Evolutionary conservation across 2,113 vertebrate genomes (phyloP).

Genomic region (Lutjanus erythropterus): DNA sequence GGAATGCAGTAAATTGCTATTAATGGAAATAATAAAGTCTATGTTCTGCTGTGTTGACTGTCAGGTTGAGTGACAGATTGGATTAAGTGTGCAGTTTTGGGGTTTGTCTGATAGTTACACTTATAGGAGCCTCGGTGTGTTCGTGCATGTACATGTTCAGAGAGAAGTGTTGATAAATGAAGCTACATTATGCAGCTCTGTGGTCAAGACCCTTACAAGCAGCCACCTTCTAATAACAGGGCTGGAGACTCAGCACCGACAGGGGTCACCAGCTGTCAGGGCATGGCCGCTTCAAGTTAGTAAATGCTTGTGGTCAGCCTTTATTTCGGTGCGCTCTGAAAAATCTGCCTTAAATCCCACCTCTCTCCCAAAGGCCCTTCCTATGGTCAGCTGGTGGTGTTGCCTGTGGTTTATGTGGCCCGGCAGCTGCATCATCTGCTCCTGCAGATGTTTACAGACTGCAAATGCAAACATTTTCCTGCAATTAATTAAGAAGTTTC

Average conservation of each 20-base stretch:
- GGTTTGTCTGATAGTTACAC: neutral
- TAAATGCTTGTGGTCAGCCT: conserved; percentile 50
- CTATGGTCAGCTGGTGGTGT: conserved; percentile 53
- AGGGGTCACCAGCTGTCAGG: conserved; percentile 43
- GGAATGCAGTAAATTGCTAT: conserved; percentile 53
- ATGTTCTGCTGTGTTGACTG: conserved; percentile 32
- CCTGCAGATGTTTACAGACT: conserved; percentile 52
- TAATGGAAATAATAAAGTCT: conserved; percentile 49
- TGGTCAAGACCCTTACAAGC: conserved; percentile 27
- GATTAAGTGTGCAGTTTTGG: conserved; percentile 2
- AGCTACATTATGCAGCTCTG: conserved; percentile 9
- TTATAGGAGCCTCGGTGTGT: neutral
- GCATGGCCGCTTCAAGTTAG: neutral
- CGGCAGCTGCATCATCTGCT: conserved; percentile 36
- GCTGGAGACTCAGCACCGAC: neutral
- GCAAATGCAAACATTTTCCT: conserved; percentile 47
- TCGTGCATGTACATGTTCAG: neutral
- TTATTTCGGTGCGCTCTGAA: conserved; percentile 33
- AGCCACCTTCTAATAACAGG: conserved; percentile 7
- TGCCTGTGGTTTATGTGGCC: conserved; percentile 58
- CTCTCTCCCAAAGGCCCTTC: conserved; percentile 44
- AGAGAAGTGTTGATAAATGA: neutral
- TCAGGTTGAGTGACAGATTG: conserved; percentile 26
- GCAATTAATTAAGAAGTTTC: conserved; percentile 24
- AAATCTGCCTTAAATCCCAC: conserved; percentile 35